Base-by-base conservation (phyloP, 2,797 vertebrate genomes). In the Halcyon leucocephala region DNA sequence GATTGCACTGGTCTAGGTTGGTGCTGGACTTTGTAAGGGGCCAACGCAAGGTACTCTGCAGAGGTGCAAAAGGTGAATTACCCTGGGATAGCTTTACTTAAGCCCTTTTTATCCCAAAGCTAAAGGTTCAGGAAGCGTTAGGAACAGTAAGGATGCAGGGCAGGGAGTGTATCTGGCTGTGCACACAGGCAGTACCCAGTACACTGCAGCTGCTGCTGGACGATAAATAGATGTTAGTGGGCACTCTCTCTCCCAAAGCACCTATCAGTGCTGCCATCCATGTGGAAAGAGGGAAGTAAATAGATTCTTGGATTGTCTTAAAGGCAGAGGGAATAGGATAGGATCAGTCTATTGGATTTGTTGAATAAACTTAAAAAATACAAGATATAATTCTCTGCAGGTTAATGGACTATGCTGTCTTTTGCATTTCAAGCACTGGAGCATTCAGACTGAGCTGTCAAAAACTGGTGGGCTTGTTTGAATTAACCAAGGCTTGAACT, bases 221-320 rank as follows among this genome's bases (percentile, higher is more conserved):
- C 92, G 78, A 66, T 93, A 95, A 95, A 94, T 94, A 93, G 94
- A 91, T 84, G 64, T 96, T 96, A 96, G 96, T 90, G 95, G 94
- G 91, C 82, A 93, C 71, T 93, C 86, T 90, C 76, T 90, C 86
- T 96, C 85, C 86, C 95, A 84, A 94, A 97, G 96, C 83, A 92
- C 94, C 91, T 95, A 95, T 95, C 94, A 60, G 77, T 90, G 86
- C 88, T 90, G 77, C 89, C 83, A 90, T 93, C 96, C 94, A 49
- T 95, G 93, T 95, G 95, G 96, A 96, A 97, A 95, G 90, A 90
- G 81, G 81, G 82, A 80, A 92, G 93, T 85, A 97, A 97, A 97
- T 91, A 93, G 83, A 87, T 95, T 95, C 83, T 90, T 85, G 91
- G 86, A 73, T 93, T 95, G 95, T 97, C 90, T 95, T 95, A 93